A percentile compares a stretch with the other conserved stretches of the same genome.
Conservation (phyloP, 2,797 vertebrate genomes). For the Heterohyrax brucei region DNA sequence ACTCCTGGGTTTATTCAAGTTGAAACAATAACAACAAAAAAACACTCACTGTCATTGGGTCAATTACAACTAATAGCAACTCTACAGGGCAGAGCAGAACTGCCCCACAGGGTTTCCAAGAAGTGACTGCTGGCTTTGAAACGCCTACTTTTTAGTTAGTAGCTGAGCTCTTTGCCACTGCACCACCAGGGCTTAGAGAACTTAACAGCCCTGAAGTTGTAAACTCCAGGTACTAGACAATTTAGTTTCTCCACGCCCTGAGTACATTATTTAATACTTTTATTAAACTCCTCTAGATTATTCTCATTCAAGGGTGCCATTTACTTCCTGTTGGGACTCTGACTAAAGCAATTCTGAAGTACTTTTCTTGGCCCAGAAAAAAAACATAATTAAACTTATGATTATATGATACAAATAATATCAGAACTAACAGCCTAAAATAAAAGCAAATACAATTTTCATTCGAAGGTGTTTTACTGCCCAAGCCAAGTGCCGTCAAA, state of each 20-base stretch:
- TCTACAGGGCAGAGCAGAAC: no score
- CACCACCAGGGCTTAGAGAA: not conserved
- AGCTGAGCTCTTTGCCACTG: no score
- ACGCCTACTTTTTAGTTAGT: no score
- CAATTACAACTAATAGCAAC: no score
- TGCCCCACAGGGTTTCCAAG: no score
- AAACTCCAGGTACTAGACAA: not conserved
- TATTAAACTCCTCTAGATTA: conserved; percentile 39
- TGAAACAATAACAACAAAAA: no score
- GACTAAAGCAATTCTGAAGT: conserved; percentile 60
- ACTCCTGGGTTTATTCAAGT: not conserved
- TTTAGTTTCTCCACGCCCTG: not conserved
- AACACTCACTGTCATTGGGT: no score
- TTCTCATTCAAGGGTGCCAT: conserved; percentile 43
- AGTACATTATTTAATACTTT: conserved; percentile 38
- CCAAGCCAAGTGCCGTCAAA: not conserved
- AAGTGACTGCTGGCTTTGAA: no score
- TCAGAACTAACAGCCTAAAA: not conserved
- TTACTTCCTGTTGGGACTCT: conserved; percentile 15
- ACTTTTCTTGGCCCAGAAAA: conserved; percentile 15
- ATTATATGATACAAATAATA: conserved; percentile 15
- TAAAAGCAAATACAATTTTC: conserved; percentile 52
- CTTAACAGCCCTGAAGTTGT: not conserved
- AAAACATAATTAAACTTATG: not conserved
- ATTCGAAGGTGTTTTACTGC: conserved; percentile 30